Base-by-base conservation (phyloP, 1,140 invertebrate genomes). In the Philopotamus ludificatus region DNA sequence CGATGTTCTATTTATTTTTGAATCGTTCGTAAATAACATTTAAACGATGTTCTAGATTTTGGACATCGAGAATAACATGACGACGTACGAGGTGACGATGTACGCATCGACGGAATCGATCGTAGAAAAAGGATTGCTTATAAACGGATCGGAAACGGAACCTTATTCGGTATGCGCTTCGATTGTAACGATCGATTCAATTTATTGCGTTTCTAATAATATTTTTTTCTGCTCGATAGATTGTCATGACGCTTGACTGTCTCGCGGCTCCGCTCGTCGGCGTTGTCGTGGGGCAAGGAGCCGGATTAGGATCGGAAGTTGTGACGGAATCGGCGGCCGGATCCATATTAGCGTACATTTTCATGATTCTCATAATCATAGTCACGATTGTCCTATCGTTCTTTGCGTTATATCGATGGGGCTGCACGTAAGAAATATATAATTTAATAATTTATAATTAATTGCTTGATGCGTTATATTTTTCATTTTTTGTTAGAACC, bases 61-160 rank as follows among this genome's bases (percentile, higher is more conserved):
- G 53, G 75, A 79, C 16, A 66, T 65, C 9, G 16, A 77, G 2
- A 74, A 73, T 70, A 79, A 81, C 66, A 61, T 72, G 22, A 76
- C 78, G 0, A 67, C 69, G 0, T 81, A 79, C 67, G 78, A 79
- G 60, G 77, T 81, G 51, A 79, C 76, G 59, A 74, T 81, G 12
- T 77, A 76, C 55, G 79, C 79, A 0, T 75, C 74, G 0, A 79
- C 77, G 0, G 42, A 71, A 34, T 81, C 79, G 0, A 75, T 81
- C 3, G 72, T 73, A 0, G 68, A 71, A 8, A 63, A 72, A 0
- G 68, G 74, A 1, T 66, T 66, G 0, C 71, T 76, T 10, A 72
- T 79, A 58, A 78, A 79, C 55, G 79, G 79, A 0, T 68, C 71
- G 0, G 74, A 77, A 58, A 79, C 77, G 1, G 34, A 67, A 51